phyloP scores from a whole-genome alignment of 1,140 invertebrate genomes.

The Drosophila sp. region DNA sequence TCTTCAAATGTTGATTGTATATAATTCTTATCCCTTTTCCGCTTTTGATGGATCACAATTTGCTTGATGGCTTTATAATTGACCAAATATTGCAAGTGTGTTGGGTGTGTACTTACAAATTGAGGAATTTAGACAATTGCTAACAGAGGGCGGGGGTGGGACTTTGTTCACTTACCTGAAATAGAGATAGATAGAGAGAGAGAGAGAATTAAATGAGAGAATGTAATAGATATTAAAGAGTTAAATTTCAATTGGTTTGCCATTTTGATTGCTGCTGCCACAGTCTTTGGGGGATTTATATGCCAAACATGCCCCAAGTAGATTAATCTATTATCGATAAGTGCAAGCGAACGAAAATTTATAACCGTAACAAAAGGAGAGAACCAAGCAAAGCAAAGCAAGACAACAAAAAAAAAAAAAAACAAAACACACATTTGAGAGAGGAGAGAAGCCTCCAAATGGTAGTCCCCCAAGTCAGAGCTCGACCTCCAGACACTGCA shows the following conservation, averaged over 20 bases:
- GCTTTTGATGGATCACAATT: conserved; percentile 62
- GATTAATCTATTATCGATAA: conserved; percentile 83
- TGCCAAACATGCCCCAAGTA: conserved; percentile 79
- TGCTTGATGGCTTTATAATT: conserved; percentile 62
- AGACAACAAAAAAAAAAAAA: conserved; percentile 7
- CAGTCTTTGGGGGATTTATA: conserved; percentile 48
- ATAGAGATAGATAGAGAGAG: not conserved
- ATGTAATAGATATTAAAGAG: conserved; percentile 7
- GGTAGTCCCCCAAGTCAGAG: conserved; percentile 49
- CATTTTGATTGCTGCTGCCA: conserved; percentile 19
- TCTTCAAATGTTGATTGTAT: conserved; percentile 57
- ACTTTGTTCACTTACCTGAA: conserved; percentile 23
- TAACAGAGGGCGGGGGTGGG: conserved; percentile 14
- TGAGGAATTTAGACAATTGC: not conserved
- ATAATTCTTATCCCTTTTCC: conserved; percentile 11
- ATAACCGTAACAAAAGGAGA: conserved; percentile 69
- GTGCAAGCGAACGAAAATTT: conserved; percentile 78
- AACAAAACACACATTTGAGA: not conserved
- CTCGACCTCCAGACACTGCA: conserved; percentile 70
- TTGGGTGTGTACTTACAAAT: conserved; percentile 45
- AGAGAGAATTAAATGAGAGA: not conserved
- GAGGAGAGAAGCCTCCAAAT: conserved; percentile 36
- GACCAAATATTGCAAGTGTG: conserved; percentile 27
- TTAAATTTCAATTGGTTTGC: conserved; percentile 17
- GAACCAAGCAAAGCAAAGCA: not conserved